These are phyloP conservation scores for Salmo trutta DNA, from an alignment of 2,797 vertebrate genomes.

Conservation along the genomic window DNA sequence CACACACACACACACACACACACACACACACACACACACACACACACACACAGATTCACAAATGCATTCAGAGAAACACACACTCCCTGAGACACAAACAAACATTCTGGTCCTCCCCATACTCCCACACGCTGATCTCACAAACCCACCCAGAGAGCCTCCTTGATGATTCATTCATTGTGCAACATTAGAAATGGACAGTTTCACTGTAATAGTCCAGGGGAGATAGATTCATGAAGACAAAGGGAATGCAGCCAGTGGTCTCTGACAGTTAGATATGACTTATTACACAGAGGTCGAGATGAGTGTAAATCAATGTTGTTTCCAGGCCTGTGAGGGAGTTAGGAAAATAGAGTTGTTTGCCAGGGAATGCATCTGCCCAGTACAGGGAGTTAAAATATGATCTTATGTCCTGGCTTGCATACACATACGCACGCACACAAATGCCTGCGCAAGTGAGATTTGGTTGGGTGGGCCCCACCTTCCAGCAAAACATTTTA, in stretches of 20 bases:
- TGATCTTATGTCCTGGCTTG: neutral
- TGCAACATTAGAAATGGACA: neutral
- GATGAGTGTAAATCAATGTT: neutral
- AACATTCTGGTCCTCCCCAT: too few relatives aligned
- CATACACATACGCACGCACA: conserved; percentile 1
- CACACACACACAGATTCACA: too few relatives aligned
- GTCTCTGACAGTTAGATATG: neutral
- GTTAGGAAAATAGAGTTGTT: conserved; percentile 7
- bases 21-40: too few relatives aligned
- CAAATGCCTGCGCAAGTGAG: neutral
- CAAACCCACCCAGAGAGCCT: neutral
- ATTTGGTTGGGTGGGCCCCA: too few relatives aligned
- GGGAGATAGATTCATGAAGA: neutral
- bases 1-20: too few relatives aligned
- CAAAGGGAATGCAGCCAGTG: neutral
- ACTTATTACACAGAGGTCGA: neutral
- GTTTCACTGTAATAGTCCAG: neutral
- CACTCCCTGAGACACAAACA: too few relatives aligned
- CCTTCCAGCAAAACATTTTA: too few relatives aligned
- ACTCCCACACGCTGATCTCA: neutral
- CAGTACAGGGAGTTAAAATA: neutral
- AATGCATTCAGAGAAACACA: too few relatives aligned
- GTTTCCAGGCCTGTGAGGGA: neutral
- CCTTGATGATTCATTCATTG: neutral
- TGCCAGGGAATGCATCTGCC: neutral